These are phyloP conservation scores for Neopipo cinnamomea DNA, from an alignment of 2,113 vertebrate genomes.

Conservation along the genomic window DNA sequence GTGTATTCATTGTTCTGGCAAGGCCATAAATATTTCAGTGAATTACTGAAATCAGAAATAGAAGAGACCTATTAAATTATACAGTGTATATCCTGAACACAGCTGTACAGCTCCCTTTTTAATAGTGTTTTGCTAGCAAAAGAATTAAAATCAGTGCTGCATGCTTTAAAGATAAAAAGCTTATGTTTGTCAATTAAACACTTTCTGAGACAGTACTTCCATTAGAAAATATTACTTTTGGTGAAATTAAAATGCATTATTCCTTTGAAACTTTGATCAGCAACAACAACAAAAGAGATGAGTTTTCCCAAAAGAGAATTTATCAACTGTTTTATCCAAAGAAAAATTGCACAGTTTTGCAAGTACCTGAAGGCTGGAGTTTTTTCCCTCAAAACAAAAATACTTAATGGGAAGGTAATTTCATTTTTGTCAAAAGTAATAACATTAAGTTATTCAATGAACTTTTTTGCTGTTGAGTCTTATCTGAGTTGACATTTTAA, in stretches of 20 bases:
- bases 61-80: background rate
- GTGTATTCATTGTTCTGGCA: constrained; percentile 2
- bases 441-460: background rate
- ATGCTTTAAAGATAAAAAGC: background rate
- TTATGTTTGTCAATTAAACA: background rate
- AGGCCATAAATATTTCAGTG: constrained; percentile 31
- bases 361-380: background rate
- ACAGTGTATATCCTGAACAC: background rate
- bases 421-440: background rate
- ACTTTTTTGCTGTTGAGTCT: background rate
- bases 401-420: background rate
- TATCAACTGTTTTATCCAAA: background rate
- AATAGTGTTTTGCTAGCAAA: background rate
- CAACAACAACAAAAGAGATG: background rate
- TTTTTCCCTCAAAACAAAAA: background rate
- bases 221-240: background rate
- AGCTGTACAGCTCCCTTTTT: background rate
- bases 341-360: background rate
- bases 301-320: background rate
- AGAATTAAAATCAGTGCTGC: background rate
- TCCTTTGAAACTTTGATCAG: background rate
- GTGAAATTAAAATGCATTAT: background rate
- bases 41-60: constrained; percentile 19
- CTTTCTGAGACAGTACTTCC: background rate
- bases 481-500: background rate